These are phyloP conservation scores for Tyria jacobaeae DNA, from an alignment of 2,888 invertebrate genomes.

Conservation along the genomic window DNA sequence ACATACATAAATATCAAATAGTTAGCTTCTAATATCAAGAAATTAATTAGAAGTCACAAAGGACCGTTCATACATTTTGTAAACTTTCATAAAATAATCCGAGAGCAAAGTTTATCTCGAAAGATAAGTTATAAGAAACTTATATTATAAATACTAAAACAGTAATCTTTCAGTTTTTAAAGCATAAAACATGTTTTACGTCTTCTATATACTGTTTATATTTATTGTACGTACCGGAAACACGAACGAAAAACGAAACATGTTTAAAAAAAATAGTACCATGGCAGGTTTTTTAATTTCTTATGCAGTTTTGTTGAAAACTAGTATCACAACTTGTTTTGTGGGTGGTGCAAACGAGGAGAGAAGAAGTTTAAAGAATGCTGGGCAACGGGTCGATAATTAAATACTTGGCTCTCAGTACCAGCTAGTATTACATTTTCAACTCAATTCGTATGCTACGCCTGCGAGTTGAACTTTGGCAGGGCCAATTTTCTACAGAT, in stretches of 20 bases:
- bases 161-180: too few species aligned
- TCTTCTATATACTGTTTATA: too few species aligned
- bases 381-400: conserved; percentile 17
- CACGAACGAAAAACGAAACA: not conserved
- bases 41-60: too few species aligned
- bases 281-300: not conserved
- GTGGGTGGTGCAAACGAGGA: not conserved
- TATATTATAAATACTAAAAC: too few species aligned
- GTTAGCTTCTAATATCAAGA: too few species aligned
- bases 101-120: too few species aligned
- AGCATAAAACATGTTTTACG: too few species aligned
- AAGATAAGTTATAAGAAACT: too few species aligned
- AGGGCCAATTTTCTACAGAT: conserved; percentile 53
- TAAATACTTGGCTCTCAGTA: conserved; percentile 28
- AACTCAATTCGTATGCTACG: conserved; percentile 47
- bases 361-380: not conserved
- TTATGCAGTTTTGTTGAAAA: not conserved
- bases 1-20: too few species aligned
- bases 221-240: too few species aligned
- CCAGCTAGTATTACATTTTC: conserved; percentile 27
- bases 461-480: conserved; percentile 35
- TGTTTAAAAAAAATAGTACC: not conserved
- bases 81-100: too few species aligned
- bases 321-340: not conserved
- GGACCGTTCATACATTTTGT: too few species aligned